Evolutionary conservation across 2,113 vertebrate genomes (phyloP).

Genomic region (Archilochus colubris): DNA sequence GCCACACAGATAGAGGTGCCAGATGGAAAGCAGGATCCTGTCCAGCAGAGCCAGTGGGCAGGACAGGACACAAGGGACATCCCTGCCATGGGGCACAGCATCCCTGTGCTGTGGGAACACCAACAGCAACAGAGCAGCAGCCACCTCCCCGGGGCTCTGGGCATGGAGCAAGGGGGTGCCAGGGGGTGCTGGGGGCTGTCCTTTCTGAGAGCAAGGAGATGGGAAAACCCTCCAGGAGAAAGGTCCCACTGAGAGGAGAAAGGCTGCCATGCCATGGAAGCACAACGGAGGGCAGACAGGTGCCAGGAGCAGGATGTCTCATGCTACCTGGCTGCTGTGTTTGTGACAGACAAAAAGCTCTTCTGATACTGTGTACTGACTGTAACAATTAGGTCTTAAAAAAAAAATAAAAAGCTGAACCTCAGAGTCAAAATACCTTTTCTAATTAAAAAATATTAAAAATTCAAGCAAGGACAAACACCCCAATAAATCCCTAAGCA

Average conservation of each 20-base stretch:
- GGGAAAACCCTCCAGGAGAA: background rate
- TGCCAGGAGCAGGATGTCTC: background rate
- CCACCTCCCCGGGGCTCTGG: rapidly evolving
- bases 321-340: background rate
- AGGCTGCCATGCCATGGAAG: background rate
- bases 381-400: background rate
- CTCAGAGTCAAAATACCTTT: background rate
- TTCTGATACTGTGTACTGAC: background rate
- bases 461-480: background rate
- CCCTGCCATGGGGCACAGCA: too few relatives aligned
- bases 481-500: background rate
- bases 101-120: background rate
- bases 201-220: background rate
- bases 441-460: background rate
- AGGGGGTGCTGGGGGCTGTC: background rate
- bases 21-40: rapidly evolving
- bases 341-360: background rate
- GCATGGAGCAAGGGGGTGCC: rapidly evolving
- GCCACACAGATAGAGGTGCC: background rate
- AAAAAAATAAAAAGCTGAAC: background rate
- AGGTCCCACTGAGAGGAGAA: background rate
- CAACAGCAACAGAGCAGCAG: rapidly evolving
- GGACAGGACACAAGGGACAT: too few relatives aligned
- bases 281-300: background rate
- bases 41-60: background rate